These are phyloP conservation scores for Lycaon pictus DNA, from an alignment of 2,113 vertebrate species.

Conservation along the genomic window DNA sequence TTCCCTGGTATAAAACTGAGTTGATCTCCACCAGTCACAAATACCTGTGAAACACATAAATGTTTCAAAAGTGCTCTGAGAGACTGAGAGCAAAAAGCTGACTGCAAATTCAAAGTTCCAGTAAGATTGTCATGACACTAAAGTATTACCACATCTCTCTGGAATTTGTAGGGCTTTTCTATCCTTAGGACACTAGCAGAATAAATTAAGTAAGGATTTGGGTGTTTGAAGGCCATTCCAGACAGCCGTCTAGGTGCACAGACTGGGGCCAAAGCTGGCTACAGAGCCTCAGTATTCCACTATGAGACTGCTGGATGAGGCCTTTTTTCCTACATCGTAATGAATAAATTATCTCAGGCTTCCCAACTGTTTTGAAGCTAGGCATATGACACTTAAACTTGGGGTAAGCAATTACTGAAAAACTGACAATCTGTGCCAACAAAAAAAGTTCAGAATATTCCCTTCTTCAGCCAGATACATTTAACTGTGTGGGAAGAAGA, in stretches of 20 bases:
- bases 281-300: neutral
- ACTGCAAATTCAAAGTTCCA: conserved; percentile 63
- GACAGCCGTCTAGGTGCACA: neutral
- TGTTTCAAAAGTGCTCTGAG: conserved; percentile 74
- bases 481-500: conserved; percentile 65
- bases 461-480: conserved; percentile 46
- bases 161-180: conserved; percentile 62
- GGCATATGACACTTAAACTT: conserved; percentile 26
- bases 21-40: conserved; percentile 35
- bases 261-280: neutral
- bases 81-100: conserved; percentile 46
- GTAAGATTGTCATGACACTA: conserved; percentile 55
- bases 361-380: conserved; percentile 25
- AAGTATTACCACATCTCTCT: conserved; percentile 43
- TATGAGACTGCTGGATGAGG: neutral
- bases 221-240: conserved; percentile 19
- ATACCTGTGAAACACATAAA: conserved; percentile 68
- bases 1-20: conserved; percentile 50
- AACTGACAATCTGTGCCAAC: neutral
- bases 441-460: conserved; percentile 22
- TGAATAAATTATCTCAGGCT: conserved; percentile 45
- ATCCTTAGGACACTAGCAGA: conserved; percentile 53
- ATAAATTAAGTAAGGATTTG: conserved; percentile 64
- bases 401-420: neutral
- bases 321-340: conserved; percentile 28